Percentiles rank a stretch among this genome's conserved stretches.
These are phyloP conservation scores for Brachionus manjavacas DNA, from an alignment of 1,140 invertebrate genomes.

Conservation along the genomic window DNA sequence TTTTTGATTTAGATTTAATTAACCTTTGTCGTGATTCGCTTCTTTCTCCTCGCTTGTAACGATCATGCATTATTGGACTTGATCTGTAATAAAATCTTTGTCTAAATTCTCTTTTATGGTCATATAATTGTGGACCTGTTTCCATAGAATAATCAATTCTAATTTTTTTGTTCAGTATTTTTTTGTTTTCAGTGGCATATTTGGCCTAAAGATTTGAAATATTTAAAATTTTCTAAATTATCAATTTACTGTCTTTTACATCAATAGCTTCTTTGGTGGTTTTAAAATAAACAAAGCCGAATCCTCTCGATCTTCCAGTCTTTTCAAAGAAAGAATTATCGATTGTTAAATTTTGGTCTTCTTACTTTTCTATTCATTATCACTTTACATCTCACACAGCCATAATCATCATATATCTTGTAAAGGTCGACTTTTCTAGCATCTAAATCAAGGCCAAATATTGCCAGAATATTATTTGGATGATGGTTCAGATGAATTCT, in stretches of 20 bases:
- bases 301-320: background rate
- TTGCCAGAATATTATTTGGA: background rate
- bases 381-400: background rate
- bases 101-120: background rate
- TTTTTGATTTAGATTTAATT: no score
- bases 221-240: background rate
- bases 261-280: background rate
- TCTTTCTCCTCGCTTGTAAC: background rate
- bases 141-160: slow-evolving; percentile 29
- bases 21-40: no score
- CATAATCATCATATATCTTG: background rate
- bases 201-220: background rate
- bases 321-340: background rate
- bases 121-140: background rate
- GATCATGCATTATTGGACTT: background rate
- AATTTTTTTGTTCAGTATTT: background rate
- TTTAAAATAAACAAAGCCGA: slow-evolving; percentile 22
- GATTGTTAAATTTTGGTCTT: background rate
- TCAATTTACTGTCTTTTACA: background rate
- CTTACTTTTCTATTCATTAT: slow-evolving; percentile 5
- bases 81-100: no score
- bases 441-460: slow-evolving; percentile 6
- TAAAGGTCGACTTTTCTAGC: background rate
- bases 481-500: background rate
- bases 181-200: background rate